Evolutionary conservation across 2,113 vertebrate genomes (phyloP), one percentile per base, ranked within the genome.

Genomic region (Piaya cayana): DNA sequence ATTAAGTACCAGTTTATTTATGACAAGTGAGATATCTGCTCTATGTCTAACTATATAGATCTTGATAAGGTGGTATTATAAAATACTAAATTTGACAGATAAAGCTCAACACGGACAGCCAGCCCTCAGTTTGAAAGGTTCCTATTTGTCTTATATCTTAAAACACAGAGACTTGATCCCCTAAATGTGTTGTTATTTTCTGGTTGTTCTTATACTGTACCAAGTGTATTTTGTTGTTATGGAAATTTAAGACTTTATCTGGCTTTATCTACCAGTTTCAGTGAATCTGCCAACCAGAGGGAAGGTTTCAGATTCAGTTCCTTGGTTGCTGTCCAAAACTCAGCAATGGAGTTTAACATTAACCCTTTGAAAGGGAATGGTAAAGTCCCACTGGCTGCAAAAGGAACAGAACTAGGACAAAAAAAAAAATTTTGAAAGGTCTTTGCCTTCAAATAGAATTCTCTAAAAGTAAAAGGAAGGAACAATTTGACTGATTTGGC

Each of bases 351-450:
- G 22, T 59, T 74, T 79, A 43, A 71, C 3, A 0, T 19, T 0
- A 0, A n/a, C 12, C 6, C 11, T 5, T 52, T 26, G 23, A 69
- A 75, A 36, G 5, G 14, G 17, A 53, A 47, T 36, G 14, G 12
- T 42, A 50, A 36, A 55, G 4, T 75, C 29, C 18, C 34, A 49
- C 6, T 52, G 34, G 16, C 26, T 78, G 18, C 20, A 42, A 6
- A 11, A 6, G 11, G 18, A 83, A n/a, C 32, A 68, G 8, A 69
- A 16, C 6, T 26, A 16, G 8, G 42, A 4, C 23, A 87, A 67
- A 8, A 7, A 52, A 7, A 5, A 25, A 42, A 25, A 5, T 22
- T 13, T 26, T 26, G 9, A n/a, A 42, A 37, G 15, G 8, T 55
- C 1, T 78, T 50, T 76, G 14, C 19, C 20, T 20, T 65, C 30